Evolutionary conservation across 2,113 vertebrate genomes (phyloP).

Genomic region (Mormyrus lacerda): DNA sequence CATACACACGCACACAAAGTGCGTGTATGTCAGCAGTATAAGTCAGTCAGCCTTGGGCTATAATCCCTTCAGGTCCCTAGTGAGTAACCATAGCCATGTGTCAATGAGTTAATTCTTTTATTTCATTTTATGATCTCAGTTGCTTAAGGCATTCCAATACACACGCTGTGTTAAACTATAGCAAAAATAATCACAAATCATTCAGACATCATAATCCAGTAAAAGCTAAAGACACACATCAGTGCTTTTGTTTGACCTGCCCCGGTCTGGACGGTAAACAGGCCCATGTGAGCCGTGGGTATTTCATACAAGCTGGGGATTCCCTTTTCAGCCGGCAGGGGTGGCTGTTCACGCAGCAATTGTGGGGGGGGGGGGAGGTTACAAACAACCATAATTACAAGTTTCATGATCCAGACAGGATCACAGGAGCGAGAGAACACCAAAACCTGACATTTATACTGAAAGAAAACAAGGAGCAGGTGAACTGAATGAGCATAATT

Average conservation of each 20-base stretch:
- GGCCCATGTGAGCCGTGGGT: neutral
- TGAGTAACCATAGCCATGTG: neutral
- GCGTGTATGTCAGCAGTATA: neutral
- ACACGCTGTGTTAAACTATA: neutral
- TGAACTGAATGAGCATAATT: neutral
- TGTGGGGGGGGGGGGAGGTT: neutral
- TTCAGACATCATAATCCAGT: neutral
- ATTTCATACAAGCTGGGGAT: neutral
- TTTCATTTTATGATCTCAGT: neutral
- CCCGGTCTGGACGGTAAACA: neutral
- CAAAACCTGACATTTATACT: neutral
- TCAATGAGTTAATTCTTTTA: neutral
- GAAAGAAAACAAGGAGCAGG: neutral
- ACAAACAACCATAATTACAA: neutral
- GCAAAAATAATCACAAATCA: neutral
- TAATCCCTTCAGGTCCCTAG: neutral
- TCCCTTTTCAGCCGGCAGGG: neutral
- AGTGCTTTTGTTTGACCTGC: neutral
- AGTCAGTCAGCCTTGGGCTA: neutral
- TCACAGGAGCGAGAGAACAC: neutral
- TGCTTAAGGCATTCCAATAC: neutral
- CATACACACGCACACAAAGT: neutral
- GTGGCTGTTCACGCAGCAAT: neutral
- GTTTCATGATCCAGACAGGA: neutral
- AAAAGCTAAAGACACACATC: neutral